Evolutionary conservation across 2,797 vertebrate species (phyloP).

Genomic region (Enteromius anoplus): DNA sequence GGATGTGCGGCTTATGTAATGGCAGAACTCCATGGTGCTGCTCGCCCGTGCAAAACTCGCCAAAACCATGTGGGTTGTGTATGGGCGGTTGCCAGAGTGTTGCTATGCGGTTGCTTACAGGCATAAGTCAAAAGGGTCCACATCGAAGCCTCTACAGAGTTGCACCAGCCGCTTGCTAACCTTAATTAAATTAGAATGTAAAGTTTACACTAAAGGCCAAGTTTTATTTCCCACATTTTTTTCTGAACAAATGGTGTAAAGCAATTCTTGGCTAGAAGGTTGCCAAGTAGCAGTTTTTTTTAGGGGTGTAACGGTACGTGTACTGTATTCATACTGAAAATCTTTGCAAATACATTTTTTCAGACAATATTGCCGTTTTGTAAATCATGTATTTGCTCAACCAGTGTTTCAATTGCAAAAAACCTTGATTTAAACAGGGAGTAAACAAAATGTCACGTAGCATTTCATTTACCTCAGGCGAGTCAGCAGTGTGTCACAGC

Average conservation of each 20-base stretch:
- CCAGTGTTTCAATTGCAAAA: too few species aligned
- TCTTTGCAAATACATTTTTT: background rate
- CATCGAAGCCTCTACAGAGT: background rate
- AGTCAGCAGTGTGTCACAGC: too few species aligned
- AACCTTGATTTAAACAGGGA: background rate
- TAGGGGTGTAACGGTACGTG: background rate
- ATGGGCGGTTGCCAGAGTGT: conserved; percentile 2
- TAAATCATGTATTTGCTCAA: background rate
- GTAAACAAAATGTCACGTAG: background rate
- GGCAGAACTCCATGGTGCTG: background rate
- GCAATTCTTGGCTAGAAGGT: background rate
- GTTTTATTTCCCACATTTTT: background rate
- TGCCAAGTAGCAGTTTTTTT: background rate
- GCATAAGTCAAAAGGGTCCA: background rate
- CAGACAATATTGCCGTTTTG: background rate
- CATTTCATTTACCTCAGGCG: background rate
- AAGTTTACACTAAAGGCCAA: background rate
- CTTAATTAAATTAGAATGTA: background rate
- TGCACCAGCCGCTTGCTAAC: background rate
- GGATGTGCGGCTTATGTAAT: background rate
- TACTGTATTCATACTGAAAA: background rate
- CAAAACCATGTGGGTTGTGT: background rate
- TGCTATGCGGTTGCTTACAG: conserved; percentile 10
- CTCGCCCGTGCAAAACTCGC: background rate
- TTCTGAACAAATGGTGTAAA: background rate